A percentile compares a stretch with the other conserved stretches of the same genome.
Conservation (phyloP, 1,140 invertebrate genomes). For the Hyles vespertilio region DNA sequence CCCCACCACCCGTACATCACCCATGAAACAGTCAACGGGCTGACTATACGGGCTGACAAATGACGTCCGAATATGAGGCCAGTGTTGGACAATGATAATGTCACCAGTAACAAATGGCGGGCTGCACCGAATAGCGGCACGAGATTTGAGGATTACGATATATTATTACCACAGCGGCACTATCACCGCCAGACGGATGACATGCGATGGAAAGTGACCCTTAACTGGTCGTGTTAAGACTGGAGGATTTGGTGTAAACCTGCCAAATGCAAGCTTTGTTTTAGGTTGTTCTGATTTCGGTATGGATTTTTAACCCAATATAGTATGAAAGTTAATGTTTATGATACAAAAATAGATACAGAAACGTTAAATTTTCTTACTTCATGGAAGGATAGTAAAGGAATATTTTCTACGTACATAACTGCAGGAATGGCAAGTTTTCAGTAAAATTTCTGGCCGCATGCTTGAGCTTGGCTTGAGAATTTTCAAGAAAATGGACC, state of each 20-base stretch:
- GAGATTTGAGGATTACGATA: slow-evolving; percentile 39
- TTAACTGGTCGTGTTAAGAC: slow-evolving; percentile 2
- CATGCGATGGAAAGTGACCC: slow-evolving; percentile 16
- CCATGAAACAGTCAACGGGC: slow-evolving; percentile 24
- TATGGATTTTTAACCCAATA: too few relatives aligned
- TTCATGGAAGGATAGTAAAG: too few relatives aligned
- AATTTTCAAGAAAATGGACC: too few relatives aligned
- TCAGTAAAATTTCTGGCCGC: too few relatives aligned
- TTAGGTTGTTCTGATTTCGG: too few relatives aligned
- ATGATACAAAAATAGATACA: too few relatives aligned
- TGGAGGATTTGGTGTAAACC: not conserved
- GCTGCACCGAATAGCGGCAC: slow-evolving; percentile 31
- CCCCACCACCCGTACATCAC: slow-evolving; percentile 11
- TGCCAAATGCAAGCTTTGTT: too few relatives aligned
- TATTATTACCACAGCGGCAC: slow-evolving; percentile 32
- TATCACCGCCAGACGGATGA: slow-evolving; percentile 19
- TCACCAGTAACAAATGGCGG: slow-evolving; percentile 42
- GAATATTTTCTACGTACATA: too few relatives aligned
- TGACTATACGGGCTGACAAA: slow-evolving; percentile 35
- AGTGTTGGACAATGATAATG: slow-evolving; percentile 49
- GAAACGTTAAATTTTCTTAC: too few relatives aligned
- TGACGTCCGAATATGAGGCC: slow-evolving; percentile 46
- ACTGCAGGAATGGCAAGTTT: too few relatives aligned
- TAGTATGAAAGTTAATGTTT: too few relatives aligned
- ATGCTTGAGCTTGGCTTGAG: too few relatives aligned